A percentile compares a stretch with the other conserved stretches of the same genome.
Evolutionary conservation across 30 jellyfish, hydroid and myxozoan genomes (phyloP).

Genomic region (Hydra vulgaris): DNA sequence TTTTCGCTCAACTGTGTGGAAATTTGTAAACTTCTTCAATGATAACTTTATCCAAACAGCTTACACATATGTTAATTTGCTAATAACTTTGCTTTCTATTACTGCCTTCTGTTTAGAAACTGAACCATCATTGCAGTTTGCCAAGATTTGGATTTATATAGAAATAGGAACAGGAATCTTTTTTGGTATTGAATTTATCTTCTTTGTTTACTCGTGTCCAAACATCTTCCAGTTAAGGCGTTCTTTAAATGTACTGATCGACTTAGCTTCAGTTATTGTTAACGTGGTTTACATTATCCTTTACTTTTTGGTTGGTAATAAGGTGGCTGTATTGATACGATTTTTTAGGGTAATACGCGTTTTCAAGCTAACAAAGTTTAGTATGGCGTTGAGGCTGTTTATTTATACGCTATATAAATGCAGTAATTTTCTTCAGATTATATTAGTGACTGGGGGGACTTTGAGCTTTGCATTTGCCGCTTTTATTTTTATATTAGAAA

Average conservation of each 20-base stretch:
- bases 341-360: slow-evolving; percentile 54
- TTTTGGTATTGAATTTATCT: slow-evolving; percentile 48
- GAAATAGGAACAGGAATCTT: slow-evolving; percentile 37
- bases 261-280: slow-evolving; percentile 37
- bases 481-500: slow-evolving; percentile 41
- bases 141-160: slow-evolving; percentile 30
- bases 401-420: slow-evolving; percentile 53
- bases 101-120: slow-evolving; percentile 62
- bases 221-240: slow-evolving; percentile 13
- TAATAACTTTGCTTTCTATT: slow-evolving; percentile 31
- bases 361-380: slow-evolving; percentile 53
- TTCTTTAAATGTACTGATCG: slow-evolving; percentile 54
- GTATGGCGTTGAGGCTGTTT: slow-evolving; percentile 59
- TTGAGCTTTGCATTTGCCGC: slow-evolving; percentile 60
- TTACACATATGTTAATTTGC: slow-evolving; percentile 25
- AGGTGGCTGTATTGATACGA: neutral
- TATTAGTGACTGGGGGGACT: slow-evolving; percentile 30
- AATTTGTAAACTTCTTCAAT: slow-evolving; percentile 26
- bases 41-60: slow-evolving; percentile 16
- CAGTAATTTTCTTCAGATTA: slow-evolving; percentile 37
- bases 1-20: slow-evolving; percentile 27
- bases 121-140: neutral
- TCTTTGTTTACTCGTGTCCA: slow-evolving; percentile 49
- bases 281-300: slow-evolving; percentile 11
- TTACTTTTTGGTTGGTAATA: slow-evolving; percentile 4